Conservation (phyloP, 2,888 invertebrate species). For the Gerris lacustris region DNA sequence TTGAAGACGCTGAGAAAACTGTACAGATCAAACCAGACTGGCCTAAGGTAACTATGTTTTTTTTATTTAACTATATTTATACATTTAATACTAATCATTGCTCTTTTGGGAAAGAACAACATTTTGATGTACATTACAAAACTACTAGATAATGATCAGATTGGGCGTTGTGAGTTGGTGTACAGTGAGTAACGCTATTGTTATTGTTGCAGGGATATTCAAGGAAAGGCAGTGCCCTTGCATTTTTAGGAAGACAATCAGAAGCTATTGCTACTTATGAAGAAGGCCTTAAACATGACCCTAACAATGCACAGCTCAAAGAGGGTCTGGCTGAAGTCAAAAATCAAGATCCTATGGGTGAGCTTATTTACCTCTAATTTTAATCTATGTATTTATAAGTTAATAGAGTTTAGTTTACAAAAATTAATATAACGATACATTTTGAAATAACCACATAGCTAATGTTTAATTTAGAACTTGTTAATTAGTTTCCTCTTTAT, state of each 20-base stretch:
- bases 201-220: constrained; percentile 50
- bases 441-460: no score
- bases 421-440: no score
- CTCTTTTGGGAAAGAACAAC: no score
- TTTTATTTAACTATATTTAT: no score
- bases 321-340: constrained; percentile 53
- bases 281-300: constrained; percentile 57
- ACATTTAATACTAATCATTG: no score
- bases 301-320: constrained; percentile 56
- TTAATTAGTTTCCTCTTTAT: no score
- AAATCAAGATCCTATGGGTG: constrained; percentile 12
- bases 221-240: constrained; percentile 73
- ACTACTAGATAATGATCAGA: no score
- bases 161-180: no score
- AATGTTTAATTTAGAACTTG: no score
- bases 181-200: background rate
- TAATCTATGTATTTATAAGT: background rate
- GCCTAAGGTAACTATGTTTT: constrained; percentile 47
- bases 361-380: constrained; percentile 11
- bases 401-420: no score
- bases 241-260: constrained; percentile 57
- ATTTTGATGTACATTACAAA: no score
- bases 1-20: constrained; percentile 76
- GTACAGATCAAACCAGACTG: constrained; percentile 68
- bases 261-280: constrained; percentile 69